Percentiles rank a stretch among this genome's conserved stretches.
Evolutionary conservation across 2,797 vertebrate genomes (phyloP).

Genomic region (Chelmon rostratus): DNA sequence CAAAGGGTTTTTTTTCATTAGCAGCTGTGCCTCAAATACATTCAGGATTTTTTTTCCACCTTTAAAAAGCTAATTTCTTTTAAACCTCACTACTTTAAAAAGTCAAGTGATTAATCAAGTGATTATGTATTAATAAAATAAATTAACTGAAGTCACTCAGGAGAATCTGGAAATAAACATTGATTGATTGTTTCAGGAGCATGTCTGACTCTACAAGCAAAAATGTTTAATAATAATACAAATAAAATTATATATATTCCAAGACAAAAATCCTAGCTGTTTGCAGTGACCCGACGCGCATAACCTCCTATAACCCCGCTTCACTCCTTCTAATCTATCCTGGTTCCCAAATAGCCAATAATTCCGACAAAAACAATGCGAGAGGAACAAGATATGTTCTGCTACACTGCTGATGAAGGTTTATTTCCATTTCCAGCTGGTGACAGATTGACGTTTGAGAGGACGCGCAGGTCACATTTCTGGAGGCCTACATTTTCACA

Average conservation of each 20-base stretch:
- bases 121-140: conserved; percentile 8
- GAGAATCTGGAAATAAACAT: conserved; percentile 15
- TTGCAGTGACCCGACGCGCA: neutral
- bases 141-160: neutral
- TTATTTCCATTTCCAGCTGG: neutral
- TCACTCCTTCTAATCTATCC: neutral
- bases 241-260: neutral
- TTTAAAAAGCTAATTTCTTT: neutral
- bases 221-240: neutral
- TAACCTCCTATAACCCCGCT: neutral
- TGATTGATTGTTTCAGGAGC: conserved; percentile 6
- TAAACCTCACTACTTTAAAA: neutral
- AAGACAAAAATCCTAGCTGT: neutral
- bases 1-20: neutral
- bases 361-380: conserved; percentile 2
- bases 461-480: neutral
- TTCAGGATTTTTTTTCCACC: neutral
- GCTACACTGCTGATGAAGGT: neutral
- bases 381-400: neutral
- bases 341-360: conserved; percentile 4
- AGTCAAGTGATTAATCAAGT: neutral
- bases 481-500: neutral
- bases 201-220: neutral
- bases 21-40: neutral
- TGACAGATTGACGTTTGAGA: neutral